Conservation (phyloP, 2,888 invertebrate genomes). For the Fragum sueziense region DNA sequence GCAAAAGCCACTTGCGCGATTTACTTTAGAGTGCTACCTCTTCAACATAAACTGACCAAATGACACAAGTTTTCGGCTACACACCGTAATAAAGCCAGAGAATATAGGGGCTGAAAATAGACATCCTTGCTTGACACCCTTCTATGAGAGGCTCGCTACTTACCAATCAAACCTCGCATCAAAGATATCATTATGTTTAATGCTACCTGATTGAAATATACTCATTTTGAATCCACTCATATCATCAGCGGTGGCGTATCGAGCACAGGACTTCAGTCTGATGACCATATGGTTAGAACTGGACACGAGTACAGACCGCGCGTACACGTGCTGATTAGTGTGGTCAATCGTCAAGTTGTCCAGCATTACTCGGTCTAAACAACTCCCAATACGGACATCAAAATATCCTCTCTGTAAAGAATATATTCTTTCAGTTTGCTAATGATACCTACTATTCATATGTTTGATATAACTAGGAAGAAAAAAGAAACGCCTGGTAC, state of each 20-base stretch:
- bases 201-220: slow-evolving; percentile 31
- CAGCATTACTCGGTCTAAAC: slow-evolving; percentile 28
- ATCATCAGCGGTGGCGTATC: slow-evolving; percentile 10
- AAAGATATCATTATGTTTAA: background rate
- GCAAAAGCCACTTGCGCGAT: no score
- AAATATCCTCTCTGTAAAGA: slow-evolving; percentile 24
- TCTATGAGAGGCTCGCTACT: no score
- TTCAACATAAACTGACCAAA: no score
- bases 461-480: no score
- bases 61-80: no score
- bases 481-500: no score
- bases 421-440: no score
- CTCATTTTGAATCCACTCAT: slow-evolving; percentile 28
- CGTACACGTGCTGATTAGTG: background rate
- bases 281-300: slow-evolving; percentile 7
- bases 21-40: no score
- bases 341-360: slow-evolving; percentile 5
- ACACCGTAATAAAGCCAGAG: no score
- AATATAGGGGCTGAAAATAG: no score
- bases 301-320: slow-evolving; percentile 19
- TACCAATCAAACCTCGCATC: background rate
- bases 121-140: no score
- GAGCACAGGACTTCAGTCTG: slow-evolving; percentile 22
- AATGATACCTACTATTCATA: no score
- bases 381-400: slow-evolving; percentile 19